phyloP scores from a whole-genome alignment of 37 sponge, comb jelly and placozoan species.

The Eunapius fragilis region DNA sequence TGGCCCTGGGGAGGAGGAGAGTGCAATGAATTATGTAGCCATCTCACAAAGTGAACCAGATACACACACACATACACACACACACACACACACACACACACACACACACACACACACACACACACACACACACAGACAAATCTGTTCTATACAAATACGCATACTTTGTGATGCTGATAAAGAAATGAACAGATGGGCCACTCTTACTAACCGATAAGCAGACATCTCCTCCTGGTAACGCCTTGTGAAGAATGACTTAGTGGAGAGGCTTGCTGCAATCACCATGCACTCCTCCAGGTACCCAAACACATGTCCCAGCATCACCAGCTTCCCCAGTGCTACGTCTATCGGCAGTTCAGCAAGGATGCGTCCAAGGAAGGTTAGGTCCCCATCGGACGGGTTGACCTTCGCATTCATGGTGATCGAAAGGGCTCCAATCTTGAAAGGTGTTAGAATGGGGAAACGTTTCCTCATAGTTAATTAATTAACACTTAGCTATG shows the following conservation, averaged over 20 bases:
- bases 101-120: too few relatives aligned
- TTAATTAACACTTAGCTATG: too few relatives aligned
- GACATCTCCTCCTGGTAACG: constrained; percentile 25
- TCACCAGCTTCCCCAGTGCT: constrained; percentile 72
- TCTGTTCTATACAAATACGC: too few relatives aligned
- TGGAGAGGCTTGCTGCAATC: constrained; percentile 78
- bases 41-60: too few relatives aligned
- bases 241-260: constrained; percentile 64
- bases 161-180: too few relatives aligned
- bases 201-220: constrained; percentile 58
- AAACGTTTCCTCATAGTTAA: too few relatives aligned
- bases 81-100: too few relatives aligned
- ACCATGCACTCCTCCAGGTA: constrained; percentile 77
- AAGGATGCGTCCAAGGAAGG: constrained; percentile 83
- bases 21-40: background rate
- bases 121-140: too few relatives aligned
- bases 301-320: constrained; percentile 95
- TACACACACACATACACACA: too few relatives aligned
- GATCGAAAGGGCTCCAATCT: constrained; percentile 81
- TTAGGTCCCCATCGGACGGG: constrained; percentile 89
- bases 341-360: constrained; percentile 85
- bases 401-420: constrained; percentile 40
- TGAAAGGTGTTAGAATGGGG: too few relatives aligned
- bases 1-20: constrained; percentile 44
- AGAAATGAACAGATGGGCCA: too few relatives aligned